A percentile compares a stretch with the other conserved stretches of the same genome.
Evolutionary conservation across 2,113 vertebrate species (phyloP).

Genomic region (Quiscalus mexicanus): DNA sequence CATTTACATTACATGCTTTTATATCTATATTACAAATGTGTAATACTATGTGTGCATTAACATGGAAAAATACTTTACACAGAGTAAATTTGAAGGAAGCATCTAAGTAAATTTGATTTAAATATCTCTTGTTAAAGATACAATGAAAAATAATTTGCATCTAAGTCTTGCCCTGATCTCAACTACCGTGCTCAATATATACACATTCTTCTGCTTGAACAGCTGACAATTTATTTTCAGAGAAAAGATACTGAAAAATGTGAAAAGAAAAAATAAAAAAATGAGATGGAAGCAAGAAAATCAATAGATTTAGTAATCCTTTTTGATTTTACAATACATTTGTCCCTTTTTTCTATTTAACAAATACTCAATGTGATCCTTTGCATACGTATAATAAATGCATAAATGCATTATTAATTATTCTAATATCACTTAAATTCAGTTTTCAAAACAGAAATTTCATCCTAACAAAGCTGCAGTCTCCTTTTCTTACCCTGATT

Average conservation of each 20-base stretch:
- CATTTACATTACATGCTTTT: background rate
- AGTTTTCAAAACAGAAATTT: background rate
- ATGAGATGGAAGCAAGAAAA: background rate
- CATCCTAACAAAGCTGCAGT: background rate
- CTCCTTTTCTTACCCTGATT: background rate
- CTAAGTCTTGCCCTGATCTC: background rate
- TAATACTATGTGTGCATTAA: background rate
- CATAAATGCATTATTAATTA: background rate
- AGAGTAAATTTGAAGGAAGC: background rate
- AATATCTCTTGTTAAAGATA: background rate
- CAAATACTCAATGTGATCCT: background rate
- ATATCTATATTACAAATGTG: background rate
- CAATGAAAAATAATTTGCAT: background rate
- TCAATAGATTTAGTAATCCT: background rate
- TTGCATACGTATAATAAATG: background rate
- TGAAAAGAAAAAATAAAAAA: background rate
- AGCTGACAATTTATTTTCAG: background rate
- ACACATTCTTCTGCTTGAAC: background rate
- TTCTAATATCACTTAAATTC: background rate
- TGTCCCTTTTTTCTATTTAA: background rate
- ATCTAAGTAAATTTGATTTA: background rate
- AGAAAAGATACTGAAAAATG: background rate
- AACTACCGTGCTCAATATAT: background rate
- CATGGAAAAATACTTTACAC: background rate
- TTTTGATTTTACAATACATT: background rate